These are phyloP conservation scores for Prolemur simus DNA, from an alignment of 2,113 vertebrate genomes.

Conservation along the genomic window DNA sequence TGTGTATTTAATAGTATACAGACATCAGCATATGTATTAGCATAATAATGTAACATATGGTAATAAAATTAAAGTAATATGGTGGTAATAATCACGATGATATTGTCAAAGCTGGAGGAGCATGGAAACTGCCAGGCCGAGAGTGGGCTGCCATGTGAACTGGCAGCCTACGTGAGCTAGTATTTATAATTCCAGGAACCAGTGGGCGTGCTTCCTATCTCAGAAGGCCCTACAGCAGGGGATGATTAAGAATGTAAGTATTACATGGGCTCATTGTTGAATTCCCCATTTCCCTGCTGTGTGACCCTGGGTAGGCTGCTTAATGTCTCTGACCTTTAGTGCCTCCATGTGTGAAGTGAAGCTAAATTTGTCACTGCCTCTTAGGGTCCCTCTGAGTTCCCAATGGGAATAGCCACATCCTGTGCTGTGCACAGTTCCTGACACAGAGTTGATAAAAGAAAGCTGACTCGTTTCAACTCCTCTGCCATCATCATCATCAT, in stretches of 20 bases:
- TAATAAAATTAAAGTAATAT: not conserved
- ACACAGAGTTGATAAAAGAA: not conserved
- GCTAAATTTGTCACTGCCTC: not conserved
- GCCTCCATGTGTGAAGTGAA: not conserved
- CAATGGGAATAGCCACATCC: rapidly evolving
- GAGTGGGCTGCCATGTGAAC: not conserved
- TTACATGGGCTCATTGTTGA: not conserved
- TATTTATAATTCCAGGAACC: not conserved
- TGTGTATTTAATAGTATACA: not conserved
- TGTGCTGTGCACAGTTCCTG: not conserved
- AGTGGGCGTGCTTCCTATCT: rapidly evolving
- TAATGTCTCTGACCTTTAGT: not conserved
- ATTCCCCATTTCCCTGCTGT: not conserved
- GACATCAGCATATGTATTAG: not conserved
- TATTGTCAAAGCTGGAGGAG: not conserved
- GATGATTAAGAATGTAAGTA: not conserved
- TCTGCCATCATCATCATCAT: not conserved
- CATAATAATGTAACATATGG: not conserved
- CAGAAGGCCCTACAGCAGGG: not conserved
- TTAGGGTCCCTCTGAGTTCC: not conserved
- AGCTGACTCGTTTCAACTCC: not conserved
- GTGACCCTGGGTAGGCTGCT: not conserved
- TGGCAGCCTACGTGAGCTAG: not conserved
- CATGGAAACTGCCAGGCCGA: not conserved
- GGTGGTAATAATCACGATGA: not conserved